phyloP scores from a whole-genome alignment of 2,113 vertebrate genomes.

The Oncorhynchus kisutch region DNA sequence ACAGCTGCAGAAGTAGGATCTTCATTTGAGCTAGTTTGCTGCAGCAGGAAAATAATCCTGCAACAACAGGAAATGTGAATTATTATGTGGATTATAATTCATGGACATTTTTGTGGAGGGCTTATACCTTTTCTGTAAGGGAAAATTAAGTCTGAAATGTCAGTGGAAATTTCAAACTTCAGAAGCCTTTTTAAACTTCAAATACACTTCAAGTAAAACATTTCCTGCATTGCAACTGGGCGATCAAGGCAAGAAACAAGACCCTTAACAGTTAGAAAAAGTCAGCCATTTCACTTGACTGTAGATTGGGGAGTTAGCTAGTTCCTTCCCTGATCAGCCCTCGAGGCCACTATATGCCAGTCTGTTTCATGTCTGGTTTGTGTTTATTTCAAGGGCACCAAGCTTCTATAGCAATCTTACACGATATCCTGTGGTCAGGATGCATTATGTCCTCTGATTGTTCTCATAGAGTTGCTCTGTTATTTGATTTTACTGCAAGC shows the following conservation, averaged over 20 bases:
- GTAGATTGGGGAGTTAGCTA: neutral
- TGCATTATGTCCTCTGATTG: neutral
- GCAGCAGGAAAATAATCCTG: neutral
- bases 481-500: neutral
- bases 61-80: neutral
- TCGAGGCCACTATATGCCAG: conserved; percentile 6
- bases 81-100: no score
- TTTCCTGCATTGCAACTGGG: no score
- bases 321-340: conserved; percentile 1
- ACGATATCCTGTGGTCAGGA: conserved; percentile 7
- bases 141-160: no score
- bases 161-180: no score
- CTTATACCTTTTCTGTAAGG: no score
- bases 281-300: neutral
- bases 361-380: conserved; percentile 2
- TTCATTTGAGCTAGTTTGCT: neutral
- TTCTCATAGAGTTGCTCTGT: neutral
- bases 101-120: no score
- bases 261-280: neutral
- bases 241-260: neutral
- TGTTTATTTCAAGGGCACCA: conserved; percentile 11
- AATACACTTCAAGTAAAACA: neutral
- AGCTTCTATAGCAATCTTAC: neutral
- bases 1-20: neutral
- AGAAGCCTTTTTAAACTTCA: neutral